Evolutionary conservation across 2,797 vertebrate genomes (phyloP), one percentile per base, ranked within the genome.

Genomic region (Rhabdomys pumilio): DNA sequence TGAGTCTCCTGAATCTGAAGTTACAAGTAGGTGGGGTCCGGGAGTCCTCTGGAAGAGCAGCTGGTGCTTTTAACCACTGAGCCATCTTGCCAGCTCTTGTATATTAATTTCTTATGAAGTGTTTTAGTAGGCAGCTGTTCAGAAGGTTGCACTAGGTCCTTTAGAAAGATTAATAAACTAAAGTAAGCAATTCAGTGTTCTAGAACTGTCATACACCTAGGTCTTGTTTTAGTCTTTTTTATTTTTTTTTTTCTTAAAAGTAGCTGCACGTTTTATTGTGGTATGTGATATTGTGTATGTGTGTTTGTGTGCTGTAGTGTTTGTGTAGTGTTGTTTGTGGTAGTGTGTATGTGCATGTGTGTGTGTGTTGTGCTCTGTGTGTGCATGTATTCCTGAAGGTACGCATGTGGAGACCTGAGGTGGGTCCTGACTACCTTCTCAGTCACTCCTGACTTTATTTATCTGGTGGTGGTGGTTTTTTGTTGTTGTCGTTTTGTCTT

Each of bases 111-210:
- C 38, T 82, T 82, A 82, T 57, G 24, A 10, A 57, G 20, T 38
- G 57, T 96, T 82, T 95, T 41, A 87, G 3, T 89, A 26, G 47
- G 0, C 61, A 73, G 13, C 15, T 89, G 15, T 89, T 90, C 63
- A 65, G 77, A 93, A 84, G 77, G 29, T 57, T 59, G 91, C 79
- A 75, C 3, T 4, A 80, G 34, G 75, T 90, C 91, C 69, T 95
- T 93, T 83, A 63, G 31, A 91, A 93, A 17, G n/a, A 17, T 41
- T 22, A 93, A 91, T 83, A 82, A 89, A 57, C 65, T 59, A 79
- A 75, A 87, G 41, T 87, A 10, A 34, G 84, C 84, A 95, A 13
- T 90, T 93, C 79, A 90, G 7, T 80, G 8, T 92, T 96, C 57
- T 75, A 69, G 12, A 61, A 22, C 57, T 91, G 4, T 59, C 50